Conservation (phyloP, 1,140 invertebrate species). For the Heterodera carotae region DNA sequence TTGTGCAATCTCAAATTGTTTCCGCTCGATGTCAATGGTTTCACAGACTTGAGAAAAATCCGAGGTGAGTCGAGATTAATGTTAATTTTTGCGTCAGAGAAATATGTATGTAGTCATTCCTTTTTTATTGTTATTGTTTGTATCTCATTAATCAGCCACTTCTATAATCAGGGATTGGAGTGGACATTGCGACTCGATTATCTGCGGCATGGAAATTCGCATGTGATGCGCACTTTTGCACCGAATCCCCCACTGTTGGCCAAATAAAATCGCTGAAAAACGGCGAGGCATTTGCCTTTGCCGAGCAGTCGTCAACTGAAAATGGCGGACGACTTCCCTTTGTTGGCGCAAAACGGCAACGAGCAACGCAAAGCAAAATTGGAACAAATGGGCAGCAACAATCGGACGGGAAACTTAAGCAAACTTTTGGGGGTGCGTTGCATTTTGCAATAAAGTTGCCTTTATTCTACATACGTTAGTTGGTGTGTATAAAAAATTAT, state of each 20-base stretch:
- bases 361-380: not conserved
- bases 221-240: constrained; percentile 25
- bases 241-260: constrained; percentile 18
- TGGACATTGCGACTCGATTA: constrained; percentile 56
- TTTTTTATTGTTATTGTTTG: constrained; percentile 14
- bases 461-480: not conserved
- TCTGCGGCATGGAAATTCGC: constrained; percentile 50
- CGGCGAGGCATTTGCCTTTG: constrained; percentile 49
- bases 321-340: constrained; percentile 48
- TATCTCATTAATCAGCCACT: too few species aligned
- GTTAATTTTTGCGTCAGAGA: not conserved
- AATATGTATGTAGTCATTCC: not conserved
- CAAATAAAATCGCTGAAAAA: constrained; percentile 45
- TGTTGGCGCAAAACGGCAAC: constrained; percentile 16
- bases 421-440: not conserved
- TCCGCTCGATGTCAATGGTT: constrained; percentile 50
- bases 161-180: constrained; percentile 61
- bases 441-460: not conserved
- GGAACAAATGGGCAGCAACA: not conserved
- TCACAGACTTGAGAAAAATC: constrained; percentile 51
- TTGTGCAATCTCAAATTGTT: constrained; percentile 48
- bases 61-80: constrained; percentile 29
- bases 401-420: not conserved
- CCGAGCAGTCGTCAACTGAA: constrained; percentile 40
- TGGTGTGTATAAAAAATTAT: too few species aligned